Evolutionary conservation across 2,113 vertebrate genomes (phyloP).

Genomic region (sheep (Ovis aries)): ARS-UI_Ramb_v3.0 NC_056059.1:53310001-53310500

Average conservation of each 20-base stretch:
- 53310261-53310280: background rate
- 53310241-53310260: background rate
- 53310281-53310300: background rate
- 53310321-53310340: background rate
- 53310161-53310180: background rate
- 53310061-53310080: background rate
- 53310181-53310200: background rate
- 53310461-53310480: background rate
- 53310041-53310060: background rate
- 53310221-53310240: background rate
- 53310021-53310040: background rate
- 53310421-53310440: background rate
- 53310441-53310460: background rate
- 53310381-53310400: background rate
- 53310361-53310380: background rate
- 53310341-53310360: background rate
- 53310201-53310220: background rate
- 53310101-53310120: background rate
- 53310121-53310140: background rate
- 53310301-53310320: background rate
- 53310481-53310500: background rate
- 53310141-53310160: background rate
- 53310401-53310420: background rate
- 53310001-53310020: background rate
- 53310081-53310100: background rate